phyloP scores from a whole-genome alignment of 2,797 vertebrate genomes.

The Hypotaenidia okinawae region DNA sequence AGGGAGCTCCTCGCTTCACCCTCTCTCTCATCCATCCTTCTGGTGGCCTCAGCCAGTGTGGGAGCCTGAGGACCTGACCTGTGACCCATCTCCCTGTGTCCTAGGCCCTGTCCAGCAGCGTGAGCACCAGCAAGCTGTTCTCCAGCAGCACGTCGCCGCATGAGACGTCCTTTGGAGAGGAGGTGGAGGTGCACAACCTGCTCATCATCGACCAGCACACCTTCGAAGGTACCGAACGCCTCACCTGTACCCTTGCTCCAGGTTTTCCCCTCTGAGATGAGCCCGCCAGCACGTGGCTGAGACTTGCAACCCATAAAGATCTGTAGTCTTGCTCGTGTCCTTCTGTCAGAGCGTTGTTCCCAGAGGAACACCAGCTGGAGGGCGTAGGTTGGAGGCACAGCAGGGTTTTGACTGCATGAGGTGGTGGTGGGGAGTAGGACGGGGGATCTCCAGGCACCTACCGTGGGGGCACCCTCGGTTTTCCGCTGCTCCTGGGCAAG shows the following conservation, averaged over 20 bases:
- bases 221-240: constrained; percentile 87
- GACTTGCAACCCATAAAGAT: too few relatives aligned
- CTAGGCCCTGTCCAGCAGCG: constrained; percentile 95
- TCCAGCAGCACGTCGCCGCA: constrained; percentile 97
- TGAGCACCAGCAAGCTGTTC: constrained; percentile 98
- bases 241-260: background rate
- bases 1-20: background rate
- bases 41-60: fast-evolving
- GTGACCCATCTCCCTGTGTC: background rate
- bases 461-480: background rate
- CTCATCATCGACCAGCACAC: constrained; percentile 99
- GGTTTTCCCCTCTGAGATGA: background rate
- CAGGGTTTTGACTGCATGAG: too few relatives aligned
- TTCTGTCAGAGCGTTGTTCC: background rate
- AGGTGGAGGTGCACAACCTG: constrained; percentile 98
- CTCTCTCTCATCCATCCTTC: background rate
- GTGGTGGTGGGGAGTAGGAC: background rate
- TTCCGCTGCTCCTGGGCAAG: background rate
- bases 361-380: fast-evolving
- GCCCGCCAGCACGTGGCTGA: fast-evolving
- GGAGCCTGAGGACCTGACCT: background rate
- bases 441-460: background rate
- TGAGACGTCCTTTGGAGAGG: constrained; percentile 96
- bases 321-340: background rate
- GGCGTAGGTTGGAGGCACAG: background rate